A percentile compares a stretch with the other conserved stretches of the same genome.
Evolutionary conservation across 2,888 invertebrate genomes (phyloP).

Genomic region (Slavum lentiscoides): DNA sequence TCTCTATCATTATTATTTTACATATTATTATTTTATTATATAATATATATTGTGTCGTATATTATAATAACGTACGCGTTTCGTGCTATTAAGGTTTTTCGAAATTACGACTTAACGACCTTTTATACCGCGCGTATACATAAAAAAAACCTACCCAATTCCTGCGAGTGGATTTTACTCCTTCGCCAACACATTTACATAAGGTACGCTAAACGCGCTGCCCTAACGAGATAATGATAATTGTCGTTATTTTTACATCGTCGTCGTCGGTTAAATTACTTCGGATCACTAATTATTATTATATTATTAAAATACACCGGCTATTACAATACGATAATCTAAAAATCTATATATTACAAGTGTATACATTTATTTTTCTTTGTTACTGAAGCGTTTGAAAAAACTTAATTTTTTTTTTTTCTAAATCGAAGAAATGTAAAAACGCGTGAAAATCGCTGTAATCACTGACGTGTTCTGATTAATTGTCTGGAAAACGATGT

Average conservation of each 20-base stretch:
- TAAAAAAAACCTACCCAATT: background rate
- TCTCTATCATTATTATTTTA: background rate
- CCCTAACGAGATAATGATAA: conserved; percentile 22
- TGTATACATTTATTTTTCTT: no score
- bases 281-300: conserved; percentile 22
- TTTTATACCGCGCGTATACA: background rate
- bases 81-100: background rate
- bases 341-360: no score
- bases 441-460: no score
- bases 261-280: conserved; percentile 1
- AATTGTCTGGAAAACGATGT: no score
- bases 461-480: no score
- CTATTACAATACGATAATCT: no score
- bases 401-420: no score
- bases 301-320: no score
- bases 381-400: no score
- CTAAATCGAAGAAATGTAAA: no score
- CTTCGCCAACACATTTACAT: conserved; percentile 13
- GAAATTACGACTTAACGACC: conserved; percentile 6
- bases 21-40: background rate
- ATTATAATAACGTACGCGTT: background rate
- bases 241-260: conserved; percentile 15
- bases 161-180: background rate
- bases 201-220: no score
- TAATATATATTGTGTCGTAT: no score